Base-by-base conservation (phyloP, 2,888 invertebrate species). In the Peribatodes rhomboidaria region DNA sequence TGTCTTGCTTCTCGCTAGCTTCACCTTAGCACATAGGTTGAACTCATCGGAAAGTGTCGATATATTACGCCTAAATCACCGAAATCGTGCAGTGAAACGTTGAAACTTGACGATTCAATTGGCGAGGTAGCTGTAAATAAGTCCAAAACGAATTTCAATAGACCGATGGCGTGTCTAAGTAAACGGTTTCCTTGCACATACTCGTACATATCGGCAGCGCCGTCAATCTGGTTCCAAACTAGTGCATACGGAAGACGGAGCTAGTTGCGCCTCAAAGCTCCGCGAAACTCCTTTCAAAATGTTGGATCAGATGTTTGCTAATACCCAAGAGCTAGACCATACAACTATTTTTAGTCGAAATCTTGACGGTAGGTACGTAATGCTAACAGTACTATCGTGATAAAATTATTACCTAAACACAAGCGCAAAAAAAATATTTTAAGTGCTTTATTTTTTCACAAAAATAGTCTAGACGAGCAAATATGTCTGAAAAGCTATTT, bases 341-440 rank as follows among this genome's bases (percentile, higher is more conserved):
- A 95, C 95, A 37, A 94, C 95, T 82, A 96, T 96, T 85, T 96
- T 96, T 81, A 94, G 92, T 69, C 92, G 94, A n/a, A 88, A 93
- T 70, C 85, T 89, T 68, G 90, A 94, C 80, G 94, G 94, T 94
- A n/a, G n/a, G n/a, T n/a, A n/a, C n/a, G n/a, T n/a, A 88, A 35
- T 13, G 13, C 8, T n/a, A 13, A 39, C 35, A 33, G n/a, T 18
- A 20, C 0, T 44, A 33, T 44, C 18, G 33, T 9, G 16, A 16
- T n/a, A 47, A 35, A 31, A 10, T 9, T n/a, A 11, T 13, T 31
- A 18, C 42, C 9, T 10, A 18, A 10, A 18, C 10, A 11, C 18
- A 0, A 37, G 11, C 18, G 6, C 27, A 27, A 27, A 27, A 27
- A 4, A 27, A 6, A 27, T 27, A 27, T 27, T 27, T 27, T 27